Base-by-base conservation (phyloP, 2,888 invertebrate species). In the Tetropium fuscum region DNA sequence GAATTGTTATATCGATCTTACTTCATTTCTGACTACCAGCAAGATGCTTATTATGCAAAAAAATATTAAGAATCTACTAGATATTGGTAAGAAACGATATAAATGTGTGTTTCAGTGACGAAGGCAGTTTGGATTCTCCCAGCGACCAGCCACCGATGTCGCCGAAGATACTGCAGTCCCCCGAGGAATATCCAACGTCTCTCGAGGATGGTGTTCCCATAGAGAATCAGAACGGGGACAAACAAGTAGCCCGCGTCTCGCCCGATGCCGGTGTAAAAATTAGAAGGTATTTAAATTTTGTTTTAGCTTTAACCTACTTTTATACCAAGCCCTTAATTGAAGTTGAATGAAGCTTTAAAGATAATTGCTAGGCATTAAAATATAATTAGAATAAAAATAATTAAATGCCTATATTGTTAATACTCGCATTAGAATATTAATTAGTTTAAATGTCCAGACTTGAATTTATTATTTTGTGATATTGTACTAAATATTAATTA, bases 111-210 rank as follows among this genome's bases (percentile, higher is more conserved):
- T 72, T 22, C 55, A 81, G 81, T 63, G 80, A 81, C 65, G 82
- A 82, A 60, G 81, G 80, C 41, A 81, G 81, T 72, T 71, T 82
- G 63, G 81, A 81, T 67, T 81, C 81, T n/a, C 80, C 82, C 1
- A 80, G 81, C 60, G 81, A 81, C 60, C 81, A 81, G 44, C 80
- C 81, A 6, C 78, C 80, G 11, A 75, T 80, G 72, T 78, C 78
- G 8, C 78, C 78, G 2, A 76, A 78, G 63, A 68, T 71, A 18
- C 53, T 73, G 22, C 77, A 77, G 60, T 78, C 78, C 10, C 77
- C 79, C 3, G 78, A 78, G 19, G 77, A 77, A 20, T 68, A 64
- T 27, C 66, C 68, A 7, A n/a, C n/a, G n/a, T 54, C 36, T 11
- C 59, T 65, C 18, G 60, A 66, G 25, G 69, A 68, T 44, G 58